Conservation (phyloP, 2,797 vertebrate species). For the Xerus rutilus region DNA sequence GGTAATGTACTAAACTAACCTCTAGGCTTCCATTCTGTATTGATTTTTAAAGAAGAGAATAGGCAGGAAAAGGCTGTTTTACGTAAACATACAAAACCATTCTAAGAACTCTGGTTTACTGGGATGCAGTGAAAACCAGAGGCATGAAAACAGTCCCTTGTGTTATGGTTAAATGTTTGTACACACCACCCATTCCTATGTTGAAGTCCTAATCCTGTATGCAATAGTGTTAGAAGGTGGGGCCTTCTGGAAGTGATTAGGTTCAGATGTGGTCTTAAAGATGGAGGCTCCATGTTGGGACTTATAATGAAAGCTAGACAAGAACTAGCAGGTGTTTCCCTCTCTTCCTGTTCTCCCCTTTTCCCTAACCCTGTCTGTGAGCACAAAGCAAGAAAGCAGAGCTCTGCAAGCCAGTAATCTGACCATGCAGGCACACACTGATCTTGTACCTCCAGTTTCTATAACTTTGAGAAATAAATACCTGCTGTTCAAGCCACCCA, state of each 20-base stretch:
- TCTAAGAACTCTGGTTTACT: not conserved
- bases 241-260: not conserved
- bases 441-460: not conserved
- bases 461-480: not conserved
- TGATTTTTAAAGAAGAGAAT: slow-evolving; percentile 30
- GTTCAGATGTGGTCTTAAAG: not conserved
- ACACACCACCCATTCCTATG: accelerated
- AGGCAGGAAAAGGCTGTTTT: slow-evolving; percentile 61
- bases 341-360: no score
- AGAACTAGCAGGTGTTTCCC: not conserved
- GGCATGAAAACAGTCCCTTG: not conserved
- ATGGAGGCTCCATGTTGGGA: not conserved
- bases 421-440: not conserved
- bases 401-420: not conserved
- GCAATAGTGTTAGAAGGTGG: not conserved
- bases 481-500: not conserved
- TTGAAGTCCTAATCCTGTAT: not conserved
- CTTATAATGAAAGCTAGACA: not conserved
- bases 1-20: slow-evolving; percentile 66
- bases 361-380: not conserved
- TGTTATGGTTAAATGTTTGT: not conserved
- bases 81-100: not conserved
- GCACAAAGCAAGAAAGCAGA: not conserved
- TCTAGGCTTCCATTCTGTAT: slow-evolving; percentile 64
- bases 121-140: not conserved